Evolutionary conservation across 2,113 vertebrate genomes (phyloP).

Genomic region (Misgurnus mizolepis): DNA sequence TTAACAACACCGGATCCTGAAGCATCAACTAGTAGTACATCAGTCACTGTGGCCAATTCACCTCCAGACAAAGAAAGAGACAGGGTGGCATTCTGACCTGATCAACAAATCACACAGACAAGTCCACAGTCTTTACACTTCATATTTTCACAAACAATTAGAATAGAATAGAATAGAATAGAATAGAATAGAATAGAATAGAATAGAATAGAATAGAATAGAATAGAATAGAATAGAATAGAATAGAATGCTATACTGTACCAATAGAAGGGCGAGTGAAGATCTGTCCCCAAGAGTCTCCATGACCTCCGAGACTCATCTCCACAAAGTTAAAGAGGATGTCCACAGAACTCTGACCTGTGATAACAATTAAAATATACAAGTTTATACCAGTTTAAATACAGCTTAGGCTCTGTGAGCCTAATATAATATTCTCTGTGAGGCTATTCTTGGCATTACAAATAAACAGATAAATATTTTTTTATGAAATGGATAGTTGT

Average conservation of each 20-base stretch:
- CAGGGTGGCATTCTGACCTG: slow-evolving; percentile 7
- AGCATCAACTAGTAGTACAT: background rate
- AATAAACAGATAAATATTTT: too few species aligned
- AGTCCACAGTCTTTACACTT: too few species aligned
- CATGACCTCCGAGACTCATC: slow-evolving; percentile 24
- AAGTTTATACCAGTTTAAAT: background rate
- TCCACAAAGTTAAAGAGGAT: slow-evolving; percentile 67
- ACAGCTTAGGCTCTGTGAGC: too few species aligned
- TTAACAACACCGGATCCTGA: background rate
- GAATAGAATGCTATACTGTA: background rate
- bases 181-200: too few species aligned
- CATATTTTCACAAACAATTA: background rate
- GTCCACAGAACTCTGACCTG: slow-evolving; percentile 64
- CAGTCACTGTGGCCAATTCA: background rate
- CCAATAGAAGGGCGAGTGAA: slow-evolving; percentile 14
- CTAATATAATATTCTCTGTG: background rate
- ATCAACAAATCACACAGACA: background rate
- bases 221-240: too few species aligned
- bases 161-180: too few species aligned
- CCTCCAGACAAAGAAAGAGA: background rate
- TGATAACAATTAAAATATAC: slow-evolving; percentile 7
- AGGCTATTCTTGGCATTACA: too few species aligned
- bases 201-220: too few species aligned
- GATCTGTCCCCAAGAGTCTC: slow-evolving; percentile 53
- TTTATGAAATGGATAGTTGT: too few species aligned